Conservation (phyloP, 2,113 vertebrate species). For the Ictalurus punctatus region DNA sequence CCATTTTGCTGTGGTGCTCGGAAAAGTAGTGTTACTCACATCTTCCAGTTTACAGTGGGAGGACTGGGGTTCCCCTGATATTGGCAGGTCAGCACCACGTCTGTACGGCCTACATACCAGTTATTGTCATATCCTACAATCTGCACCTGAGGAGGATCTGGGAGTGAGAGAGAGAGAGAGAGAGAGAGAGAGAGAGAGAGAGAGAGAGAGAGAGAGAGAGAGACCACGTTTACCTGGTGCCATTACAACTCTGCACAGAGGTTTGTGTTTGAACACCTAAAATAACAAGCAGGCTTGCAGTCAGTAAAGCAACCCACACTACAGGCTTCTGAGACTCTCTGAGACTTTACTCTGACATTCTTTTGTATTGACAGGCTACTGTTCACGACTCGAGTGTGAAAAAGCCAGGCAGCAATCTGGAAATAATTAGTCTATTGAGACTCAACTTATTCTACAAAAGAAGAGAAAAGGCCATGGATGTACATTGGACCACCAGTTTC, state of each 20-base stretch:
- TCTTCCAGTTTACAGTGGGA: slow-evolving; percentile 63
- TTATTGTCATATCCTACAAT: slow-evolving; percentile 84
- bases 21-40: slow-evolving; percentile 17
- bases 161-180: too few relatives aligned
- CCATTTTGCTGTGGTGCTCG: not conserved
- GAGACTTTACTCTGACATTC: not conserved
- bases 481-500: slow-evolving; percentile 74
- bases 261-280: slow-evolving; percentile 3
- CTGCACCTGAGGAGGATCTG: slow-evolving; percentile 77
- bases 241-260: not conserved
- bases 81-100: slow-evolving; percentile 75
- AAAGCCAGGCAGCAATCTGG: slow-evolving; percentile 1
- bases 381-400: not conserved
- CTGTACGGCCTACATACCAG: slow-evolving; percentile 82
- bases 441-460: not conserved
- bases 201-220: not conserved
- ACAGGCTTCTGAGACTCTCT: not conserved
- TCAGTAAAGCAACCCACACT: not conserved
- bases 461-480: slow-evolving; percentile 48
- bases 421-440: slow-evolving; percentile 8
- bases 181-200: too few relatives aligned
- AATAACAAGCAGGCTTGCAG: not conserved
- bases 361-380: not conserved
- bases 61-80: slow-evolving; percentile 77
- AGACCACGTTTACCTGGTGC: not conserved